These are phyloP conservation scores for Ondatra zibethicus DNA, from an alignment of 2,113 vertebrate species.

Conservation along the genomic window DNA sequence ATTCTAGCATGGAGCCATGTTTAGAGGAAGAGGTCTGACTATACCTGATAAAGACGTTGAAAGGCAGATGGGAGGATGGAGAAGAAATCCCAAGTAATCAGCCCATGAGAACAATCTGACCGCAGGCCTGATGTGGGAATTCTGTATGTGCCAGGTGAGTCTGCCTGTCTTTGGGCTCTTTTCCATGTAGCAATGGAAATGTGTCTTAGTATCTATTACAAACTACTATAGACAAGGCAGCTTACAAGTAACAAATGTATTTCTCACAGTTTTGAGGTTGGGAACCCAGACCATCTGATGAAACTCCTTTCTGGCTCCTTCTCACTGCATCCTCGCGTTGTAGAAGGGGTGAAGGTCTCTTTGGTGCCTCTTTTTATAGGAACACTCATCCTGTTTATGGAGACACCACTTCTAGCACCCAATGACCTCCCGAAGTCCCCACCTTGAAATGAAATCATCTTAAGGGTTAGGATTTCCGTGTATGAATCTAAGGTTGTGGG, in stretches of 20 bases:
- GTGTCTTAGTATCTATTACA: not conserved
- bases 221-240: not conserved
- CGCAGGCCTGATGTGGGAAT: not conserved
- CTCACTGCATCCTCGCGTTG: no score
- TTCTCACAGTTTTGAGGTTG: not conserved
- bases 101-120: not conserved
- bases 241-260: not conserved
- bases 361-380: not conserved
- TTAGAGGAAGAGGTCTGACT: not conserved
- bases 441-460: not conserved
- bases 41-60: not conserved
- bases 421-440: not conserved
- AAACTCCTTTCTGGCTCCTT: not conserved
- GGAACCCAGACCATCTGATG: not conserved
- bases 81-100: not conserved
- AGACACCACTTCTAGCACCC: not conserved
- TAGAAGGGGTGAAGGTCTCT: not conserved
- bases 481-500: no score
- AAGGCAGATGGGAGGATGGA: not conserved
- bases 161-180: not conserved
- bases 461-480: not conserved
- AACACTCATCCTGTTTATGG: not conserved
- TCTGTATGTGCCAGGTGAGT: accelerated
- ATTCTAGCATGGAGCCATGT: no score
- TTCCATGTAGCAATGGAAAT: not conserved